Conservation (phyloP, 2,888 invertebrate genomes). For the Tenthredo distinguenda region DNA sequence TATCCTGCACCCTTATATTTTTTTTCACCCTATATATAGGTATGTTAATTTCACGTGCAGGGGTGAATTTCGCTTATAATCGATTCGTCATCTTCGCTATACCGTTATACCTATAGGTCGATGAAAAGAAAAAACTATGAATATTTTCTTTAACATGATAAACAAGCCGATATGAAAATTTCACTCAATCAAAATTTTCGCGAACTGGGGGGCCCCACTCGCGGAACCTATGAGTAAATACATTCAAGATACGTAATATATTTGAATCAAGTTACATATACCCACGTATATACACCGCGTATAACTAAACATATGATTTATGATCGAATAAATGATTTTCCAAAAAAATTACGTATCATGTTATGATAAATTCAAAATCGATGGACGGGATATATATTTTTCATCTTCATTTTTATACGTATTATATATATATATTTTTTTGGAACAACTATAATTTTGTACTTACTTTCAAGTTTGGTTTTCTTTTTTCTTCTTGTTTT, state of each 20-base stretch:
- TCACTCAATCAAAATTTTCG: conserved; percentile 18
- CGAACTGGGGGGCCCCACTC: no score
- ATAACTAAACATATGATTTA: not conserved
- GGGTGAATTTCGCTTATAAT: conserved; percentile 22
- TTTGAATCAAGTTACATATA: no score
- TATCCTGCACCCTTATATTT: conserved; percentile 31
- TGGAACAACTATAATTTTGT: not conserved
- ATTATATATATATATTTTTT: not conserved
- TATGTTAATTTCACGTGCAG: conserved; percentile 34
- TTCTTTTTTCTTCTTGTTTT: not conserved
- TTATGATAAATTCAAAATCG: not conserved
- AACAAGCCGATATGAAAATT: not conserved
- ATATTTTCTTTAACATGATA: not conserved
- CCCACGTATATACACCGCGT: no score
- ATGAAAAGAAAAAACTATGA: not conserved
- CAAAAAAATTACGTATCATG: not conserved
- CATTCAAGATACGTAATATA: no score
- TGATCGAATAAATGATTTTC: not conserved
- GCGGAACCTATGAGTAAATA: no score
- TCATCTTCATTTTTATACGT: not conserved
- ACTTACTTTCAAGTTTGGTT: not conserved
- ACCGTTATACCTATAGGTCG: not conserved
- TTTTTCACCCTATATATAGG: not conserved
- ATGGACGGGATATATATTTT: not conserved
- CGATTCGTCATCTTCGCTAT: conserved; percentile 46